These are phyloP conservation scores for Chlorocebus sabaeus DNA, from an alignment of 2,113 vertebrate genomes.

Conservation along the genomic window DNA sequence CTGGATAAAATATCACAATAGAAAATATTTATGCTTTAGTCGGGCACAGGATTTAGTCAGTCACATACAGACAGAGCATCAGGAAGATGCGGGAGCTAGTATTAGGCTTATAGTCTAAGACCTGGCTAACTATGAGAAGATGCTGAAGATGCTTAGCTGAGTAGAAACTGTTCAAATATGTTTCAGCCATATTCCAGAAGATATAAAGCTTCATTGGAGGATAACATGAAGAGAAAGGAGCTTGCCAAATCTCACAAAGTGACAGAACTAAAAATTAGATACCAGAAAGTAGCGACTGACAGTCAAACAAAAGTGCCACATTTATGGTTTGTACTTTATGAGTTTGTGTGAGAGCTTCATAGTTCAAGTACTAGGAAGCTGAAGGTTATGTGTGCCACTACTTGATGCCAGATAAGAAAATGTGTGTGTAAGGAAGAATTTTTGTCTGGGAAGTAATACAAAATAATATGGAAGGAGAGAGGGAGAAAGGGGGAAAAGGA, in stretches of 20 bases:
- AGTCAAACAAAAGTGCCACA: too few species aligned
- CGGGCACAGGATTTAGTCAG: not conserved
- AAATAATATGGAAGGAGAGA: not conserved
- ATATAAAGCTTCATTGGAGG: not conserved
- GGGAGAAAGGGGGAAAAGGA: not conserved
- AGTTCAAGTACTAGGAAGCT: not conserved
- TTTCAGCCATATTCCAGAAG: not conserved
- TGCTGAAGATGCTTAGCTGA: not conserved
- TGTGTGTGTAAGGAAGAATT: not conserved
- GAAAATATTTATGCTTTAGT: not conserved
- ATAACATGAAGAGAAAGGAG: not conserved
- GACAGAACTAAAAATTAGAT: not conserved
- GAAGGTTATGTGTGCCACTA: not conserved
- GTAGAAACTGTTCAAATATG: not conserved
- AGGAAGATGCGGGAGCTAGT: not conserved
- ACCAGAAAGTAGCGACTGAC: not conserved
- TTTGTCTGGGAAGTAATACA: not conserved
- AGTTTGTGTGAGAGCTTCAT: not conserved
- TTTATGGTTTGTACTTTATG: not conserved
- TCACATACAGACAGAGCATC: not conserved
- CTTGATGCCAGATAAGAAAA: not conserved
- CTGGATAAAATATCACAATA: not conserved
- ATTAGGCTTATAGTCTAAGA: not conserved
- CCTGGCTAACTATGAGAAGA: rapidly evolving
- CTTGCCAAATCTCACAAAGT: not conserved